Percentiles rank a stretch among this genome's conserved stretches.
Conservation (phyloP, 2,797 vertebrate genomes). For the Mormyrops boulengeri region DNA sequence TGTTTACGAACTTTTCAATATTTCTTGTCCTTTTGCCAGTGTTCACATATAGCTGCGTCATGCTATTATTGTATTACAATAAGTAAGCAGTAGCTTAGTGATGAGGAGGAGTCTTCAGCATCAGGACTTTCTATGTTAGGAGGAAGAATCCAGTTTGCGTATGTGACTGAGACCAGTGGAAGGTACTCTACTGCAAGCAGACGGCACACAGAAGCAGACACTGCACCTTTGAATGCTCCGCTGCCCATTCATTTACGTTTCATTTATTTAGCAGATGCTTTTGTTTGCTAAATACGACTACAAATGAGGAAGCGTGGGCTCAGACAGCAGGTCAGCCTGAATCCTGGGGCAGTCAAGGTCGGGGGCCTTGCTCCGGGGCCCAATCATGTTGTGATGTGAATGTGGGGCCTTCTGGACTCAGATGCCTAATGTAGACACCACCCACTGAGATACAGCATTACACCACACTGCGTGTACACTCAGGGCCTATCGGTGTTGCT, state of each 20-base stretch:
- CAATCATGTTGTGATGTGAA: background rate
- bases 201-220: background rate
- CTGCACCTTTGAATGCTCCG: background rate
- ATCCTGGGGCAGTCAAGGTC: background rate
- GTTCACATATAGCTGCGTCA: background rate
- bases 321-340: background rate
- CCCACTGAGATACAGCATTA: background rate
- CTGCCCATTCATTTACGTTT: background rate
- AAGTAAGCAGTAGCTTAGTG: no score
- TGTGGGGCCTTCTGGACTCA: background rate
- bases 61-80: background rate
- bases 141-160: background rate
- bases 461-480: background rate
- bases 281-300: background rate
- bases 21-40: background rate
- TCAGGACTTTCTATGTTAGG: background rate
- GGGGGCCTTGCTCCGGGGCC: background rate
- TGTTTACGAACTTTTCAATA: background rate
- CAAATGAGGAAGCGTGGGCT: background rate
- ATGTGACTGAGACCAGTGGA: background rate
- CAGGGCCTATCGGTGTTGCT: background rate
- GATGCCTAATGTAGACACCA: background rate
- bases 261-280: background rate
- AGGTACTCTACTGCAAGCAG: background rate
- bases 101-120: background rate